phyloP scores from a whole-genome alignment of 2,797 vertebrate genomes.

The Paedocypris micromegethes region DNA sequence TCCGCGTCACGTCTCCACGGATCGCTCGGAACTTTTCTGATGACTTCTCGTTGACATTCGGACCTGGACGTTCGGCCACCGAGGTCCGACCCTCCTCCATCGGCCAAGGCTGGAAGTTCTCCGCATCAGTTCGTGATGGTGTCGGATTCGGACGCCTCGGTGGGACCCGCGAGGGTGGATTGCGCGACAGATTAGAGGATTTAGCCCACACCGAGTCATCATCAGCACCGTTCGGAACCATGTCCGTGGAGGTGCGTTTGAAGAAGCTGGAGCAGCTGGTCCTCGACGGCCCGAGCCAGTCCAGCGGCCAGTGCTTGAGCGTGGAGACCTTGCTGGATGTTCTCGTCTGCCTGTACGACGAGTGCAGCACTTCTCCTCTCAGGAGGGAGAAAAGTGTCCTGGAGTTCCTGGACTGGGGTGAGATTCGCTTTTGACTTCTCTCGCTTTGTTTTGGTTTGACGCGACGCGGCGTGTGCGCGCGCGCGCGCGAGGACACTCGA shows the following conservation, averaged over 20 bases:
- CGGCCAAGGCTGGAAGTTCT: slow-evolving; percentile 57
- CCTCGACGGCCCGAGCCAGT: slow-evolving; percentile 85
- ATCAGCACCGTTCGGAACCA: slow-evolving; percentile 48
- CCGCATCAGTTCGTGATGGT: slow-evolving; percentile 52
- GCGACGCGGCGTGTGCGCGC: background rate
- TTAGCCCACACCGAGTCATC: slow-evolving; percentile 8
- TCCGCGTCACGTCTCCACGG: slow-evolving; percentile 49
- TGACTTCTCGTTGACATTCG: slow-evolving; percentile 19
- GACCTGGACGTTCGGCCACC: background rate
- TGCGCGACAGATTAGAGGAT: too few relatives aligned
- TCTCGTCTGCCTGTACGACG: slow-evolving; percentile 95
- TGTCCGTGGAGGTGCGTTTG: slow-evolving; percentile 98
- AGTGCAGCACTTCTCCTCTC: slow-evolving; percentile 93
- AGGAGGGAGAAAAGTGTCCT: slow-evolving; percentile 93
- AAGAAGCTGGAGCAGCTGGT: slow-evolving; percentile 96
- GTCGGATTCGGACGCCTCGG: slow-evolving; percentile 46
- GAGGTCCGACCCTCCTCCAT: slow-evolving; percentile 50
- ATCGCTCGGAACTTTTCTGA: slow-evolving; percentile 39
- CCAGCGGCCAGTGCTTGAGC: slow-evolving; percentile 86
- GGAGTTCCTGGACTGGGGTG: slow-evolving; percentile 97
- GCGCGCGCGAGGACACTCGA: background rate
- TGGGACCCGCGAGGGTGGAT: slow-evolving; percentile 28
- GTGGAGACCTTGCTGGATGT: slow-evolving; percentile 96
- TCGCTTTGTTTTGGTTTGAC: slow-evolving; percentile 17
- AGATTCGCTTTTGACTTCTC: slow-evolving; percentile 54